Evolutionary conservation across 2,113 vertebrate species (phyloP).

Genomic region (Otis tarda): DNA sequence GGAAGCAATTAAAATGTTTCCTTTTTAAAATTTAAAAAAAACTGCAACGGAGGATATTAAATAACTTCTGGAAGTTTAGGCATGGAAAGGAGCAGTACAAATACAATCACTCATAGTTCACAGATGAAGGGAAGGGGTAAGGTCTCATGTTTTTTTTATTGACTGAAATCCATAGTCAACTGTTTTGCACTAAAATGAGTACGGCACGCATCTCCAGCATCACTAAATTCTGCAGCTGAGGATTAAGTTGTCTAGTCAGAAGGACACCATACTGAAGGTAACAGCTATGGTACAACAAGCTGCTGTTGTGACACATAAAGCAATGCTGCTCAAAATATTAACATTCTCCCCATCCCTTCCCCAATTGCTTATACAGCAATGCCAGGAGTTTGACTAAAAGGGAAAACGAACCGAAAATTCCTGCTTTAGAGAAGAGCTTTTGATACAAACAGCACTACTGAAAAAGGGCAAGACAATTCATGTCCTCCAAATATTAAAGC

Average conservation of each 20-base stretch:
- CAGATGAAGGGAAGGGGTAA: neutral
- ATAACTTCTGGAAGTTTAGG: neutral
- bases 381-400: neutral
- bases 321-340: neutral
- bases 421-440: neutral
- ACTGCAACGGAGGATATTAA: neutral
- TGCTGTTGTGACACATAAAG: neutral
- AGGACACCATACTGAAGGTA: neutral
- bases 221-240: neutral
- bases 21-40: constrained; percentile 7
- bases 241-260: neutral
- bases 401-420: neutral
- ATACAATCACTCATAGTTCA: neutral
- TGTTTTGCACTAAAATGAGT: neutral
- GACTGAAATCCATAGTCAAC: neutral
- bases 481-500: neutral
- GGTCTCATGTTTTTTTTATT: neutral
- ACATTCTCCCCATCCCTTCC: neutral
- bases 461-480: neutral
- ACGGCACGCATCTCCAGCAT: neutral
- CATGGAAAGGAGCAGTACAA: constrained; percentile 9
- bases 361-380: neutral
- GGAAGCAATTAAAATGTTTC: constrained; percentile 51
- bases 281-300: neutral
- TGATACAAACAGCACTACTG: neutral